phyloP scores from a whole-genome alignment of 2,888 invertebrate genomes.

The Sminthurides aquaticus region DNA sequence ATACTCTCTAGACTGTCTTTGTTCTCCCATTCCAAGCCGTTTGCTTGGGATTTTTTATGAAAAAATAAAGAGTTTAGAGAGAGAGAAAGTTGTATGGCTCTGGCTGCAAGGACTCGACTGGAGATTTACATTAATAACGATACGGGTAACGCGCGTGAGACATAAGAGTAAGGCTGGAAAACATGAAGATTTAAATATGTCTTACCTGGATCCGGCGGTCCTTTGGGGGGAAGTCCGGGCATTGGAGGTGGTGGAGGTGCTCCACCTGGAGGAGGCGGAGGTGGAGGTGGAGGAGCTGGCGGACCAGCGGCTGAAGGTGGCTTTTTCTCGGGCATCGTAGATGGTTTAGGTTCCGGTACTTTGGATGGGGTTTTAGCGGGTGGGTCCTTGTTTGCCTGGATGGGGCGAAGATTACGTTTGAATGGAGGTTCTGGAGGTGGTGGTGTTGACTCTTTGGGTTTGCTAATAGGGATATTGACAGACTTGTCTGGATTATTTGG shows the following conservation, averaged over 20 bases:
- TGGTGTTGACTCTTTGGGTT: conserved; percentile 15
- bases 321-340: neutral
- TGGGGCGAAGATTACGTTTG: conserved; percentile 1
- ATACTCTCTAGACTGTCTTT: no score
- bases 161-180: no score
- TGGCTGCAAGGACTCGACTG: no score
- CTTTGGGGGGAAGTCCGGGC: conserved; percentile 10
- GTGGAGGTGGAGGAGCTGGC: conserved; percentile 31
- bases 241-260: conserved; percentile 15
- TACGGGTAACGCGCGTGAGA: no score
- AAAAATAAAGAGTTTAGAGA: no score
- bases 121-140: no score
- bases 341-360: neutral
- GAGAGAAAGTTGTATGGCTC: no score
- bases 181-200: no score
- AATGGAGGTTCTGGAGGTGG: conserved; percentile 2
- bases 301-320: neutral
- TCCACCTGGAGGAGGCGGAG: conserved; percentile 32
- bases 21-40: no score
- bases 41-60: no score
- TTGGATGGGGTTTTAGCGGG: neutral
- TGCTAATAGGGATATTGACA: conserved; percentile 27
- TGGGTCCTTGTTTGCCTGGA: conserved; percentile 3
- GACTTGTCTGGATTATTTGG: neutral
- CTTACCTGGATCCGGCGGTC: conserved; percentile 2